Evolutionary conservation across 2,888 invertebrate genomes (phyloP), one percentile per base, ranked within the genome.

Genomic region (Leistus spinibarbis): DNA sequence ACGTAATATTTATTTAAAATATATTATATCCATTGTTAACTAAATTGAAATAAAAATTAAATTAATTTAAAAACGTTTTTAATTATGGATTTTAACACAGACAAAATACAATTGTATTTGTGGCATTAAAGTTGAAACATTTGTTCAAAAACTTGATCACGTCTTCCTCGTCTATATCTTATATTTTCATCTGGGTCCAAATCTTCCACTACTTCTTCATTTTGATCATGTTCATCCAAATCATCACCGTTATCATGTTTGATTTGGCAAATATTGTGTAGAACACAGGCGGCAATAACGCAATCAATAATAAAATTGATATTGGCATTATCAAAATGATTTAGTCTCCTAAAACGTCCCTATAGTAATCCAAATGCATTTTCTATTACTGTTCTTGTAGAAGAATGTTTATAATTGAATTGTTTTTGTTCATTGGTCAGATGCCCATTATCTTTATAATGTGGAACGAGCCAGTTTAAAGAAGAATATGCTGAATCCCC

Each of bases 261-360:
- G 16, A 54, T 5, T 9, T 3, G 3, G 4, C 56, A 56, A 5
- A 16, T 4, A 4, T 56, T 16, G 5, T 66, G 40, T 40, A 54
- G 53, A 40, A 66, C 10, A 66, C 54, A 22, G 20, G 66, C 66
- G 19, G 53, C 27, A 54, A 66, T 66, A 53, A 66, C 53, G 10
- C 66, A 66, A 20, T 66, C 16, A 17, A 66, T 66, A 23, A 66
- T 66, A n/a, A 66, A 40, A 17, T 54, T 40, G 9, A 66, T 5
- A 24, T 66, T 24, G 1, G 2, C 3, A 66, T 54, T 66, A 19
- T 66, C 66, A 4, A 66, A 66, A 66, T 66, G 40, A 40, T 66
- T 24, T 22, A 66, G 40, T 19, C 66, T 66, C 4, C 66, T 63
- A 13, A 63, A 63, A n/a, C 63, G 19, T 4, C 23, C 63, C 22